Percentiles rank a stretch among this genome's conserved stretches.
Evolutionary conservation across 2,797 vertebrate genomes (phyloP).

Genomic region (Syndactyla subalaris): DNA sequence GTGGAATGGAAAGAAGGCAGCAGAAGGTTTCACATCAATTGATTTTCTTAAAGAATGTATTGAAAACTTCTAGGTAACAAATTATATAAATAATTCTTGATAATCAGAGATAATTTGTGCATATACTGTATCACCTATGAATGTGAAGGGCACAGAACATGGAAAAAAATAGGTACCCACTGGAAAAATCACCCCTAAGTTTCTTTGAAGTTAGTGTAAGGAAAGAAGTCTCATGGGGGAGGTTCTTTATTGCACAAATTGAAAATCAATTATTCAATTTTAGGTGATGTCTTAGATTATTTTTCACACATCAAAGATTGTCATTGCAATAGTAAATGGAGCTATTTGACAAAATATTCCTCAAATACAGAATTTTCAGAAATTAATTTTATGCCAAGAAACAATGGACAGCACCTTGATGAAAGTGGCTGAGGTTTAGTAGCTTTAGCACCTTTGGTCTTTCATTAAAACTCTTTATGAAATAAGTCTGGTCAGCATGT

Average conservation of each 20-base stretch:
- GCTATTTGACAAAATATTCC: not conserved
- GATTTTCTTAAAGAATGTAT: not conserved
- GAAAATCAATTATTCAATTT: not conserved
- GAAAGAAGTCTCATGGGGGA: not conserved
- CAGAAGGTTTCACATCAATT: not conserved
- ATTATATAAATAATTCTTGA: not conserved
- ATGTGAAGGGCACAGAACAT: not conserved
- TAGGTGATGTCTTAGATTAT: not conserved
- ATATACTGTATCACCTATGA: not conserved
- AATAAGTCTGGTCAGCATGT: not conserved
- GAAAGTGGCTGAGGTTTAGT: not conserved
- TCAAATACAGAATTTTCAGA: not conserved
- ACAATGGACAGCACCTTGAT: not conserved
- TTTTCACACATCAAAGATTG: not conserved
- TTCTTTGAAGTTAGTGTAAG: not conserved
- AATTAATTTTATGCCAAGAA: not conserved
- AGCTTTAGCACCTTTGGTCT: not conserved
- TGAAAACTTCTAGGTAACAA: not conserved
- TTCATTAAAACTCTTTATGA: not conserved
- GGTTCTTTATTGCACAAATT: not conserved
- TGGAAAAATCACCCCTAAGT: not conserved
- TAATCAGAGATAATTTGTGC: not conserved
- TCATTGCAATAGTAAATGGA: not conserved
- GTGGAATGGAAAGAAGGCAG: not conserved
- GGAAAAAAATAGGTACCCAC: not conserved